Conservation (phyloP, 2,888 invertebrate species). For the Eilema sororculum region DNA sequence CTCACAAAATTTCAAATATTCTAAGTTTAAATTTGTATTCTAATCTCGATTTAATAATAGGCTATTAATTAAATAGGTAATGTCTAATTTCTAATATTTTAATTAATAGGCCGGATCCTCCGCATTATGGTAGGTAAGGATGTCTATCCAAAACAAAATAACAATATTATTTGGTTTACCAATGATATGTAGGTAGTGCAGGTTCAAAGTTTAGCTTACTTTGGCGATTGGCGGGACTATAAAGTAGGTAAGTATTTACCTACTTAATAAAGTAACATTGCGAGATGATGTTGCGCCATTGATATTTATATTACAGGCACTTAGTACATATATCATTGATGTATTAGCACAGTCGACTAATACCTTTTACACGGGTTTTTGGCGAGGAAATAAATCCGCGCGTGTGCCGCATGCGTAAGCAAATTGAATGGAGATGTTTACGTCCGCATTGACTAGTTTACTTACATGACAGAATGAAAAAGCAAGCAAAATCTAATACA, state of each 20-base stretch:
- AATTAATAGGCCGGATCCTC: too few species aligned
- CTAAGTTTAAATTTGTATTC: too few species aligned
- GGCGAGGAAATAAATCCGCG: constrained; percentile 63
- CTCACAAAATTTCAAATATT: too few species aligned
- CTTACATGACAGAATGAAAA: constrained; percentile 83
- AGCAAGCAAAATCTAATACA: constrained; percentile 86
- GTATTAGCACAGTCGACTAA: constrained; percentile 37
- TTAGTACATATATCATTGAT: constrained; percentile 30
- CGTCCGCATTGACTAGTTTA: constrained; percentile 65
- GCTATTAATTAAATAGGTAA: too few species aligned
- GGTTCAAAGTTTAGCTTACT: not conserved
- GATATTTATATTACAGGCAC: not conserved
- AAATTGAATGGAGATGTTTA: constrained; percentile 66
- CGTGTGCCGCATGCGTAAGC: constrained; percentile 70
- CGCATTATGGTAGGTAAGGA: too few species aligned
- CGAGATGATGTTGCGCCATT: not conserved
- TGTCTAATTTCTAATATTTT: too few species aligned
- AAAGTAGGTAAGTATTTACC: too few species aligned
- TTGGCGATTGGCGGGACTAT: not conserved
- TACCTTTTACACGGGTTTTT: constrained; percentile 45
- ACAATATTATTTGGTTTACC: too few species aligned
- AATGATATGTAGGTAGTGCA: too few species aligned
- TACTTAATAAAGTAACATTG: not conserved
- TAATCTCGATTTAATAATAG: too few species aligned
- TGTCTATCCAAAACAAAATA: too few species aligned